Evolutionary conservation across 1,140 invertebrate species (phyloP), one percentile per base, ranked within the genome.

Genomic region (Phocides pigmalion): DNA sequence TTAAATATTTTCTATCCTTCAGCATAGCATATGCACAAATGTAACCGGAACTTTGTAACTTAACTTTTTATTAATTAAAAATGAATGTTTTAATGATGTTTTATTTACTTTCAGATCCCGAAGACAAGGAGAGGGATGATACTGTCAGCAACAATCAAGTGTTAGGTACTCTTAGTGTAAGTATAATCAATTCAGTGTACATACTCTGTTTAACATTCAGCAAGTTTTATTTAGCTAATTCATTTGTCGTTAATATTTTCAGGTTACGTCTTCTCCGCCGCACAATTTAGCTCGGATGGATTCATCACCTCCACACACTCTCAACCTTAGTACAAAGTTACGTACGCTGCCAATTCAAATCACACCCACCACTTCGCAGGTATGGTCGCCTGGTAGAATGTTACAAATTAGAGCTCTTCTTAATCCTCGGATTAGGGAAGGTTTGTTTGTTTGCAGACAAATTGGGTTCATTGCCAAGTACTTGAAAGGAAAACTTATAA

Each of bases 151-250:
- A 84, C 56, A 84, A 81, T 16, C 84, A 85, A 76, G 64, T 87
- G 58, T 66, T 88, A 77, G 84, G 88, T 74, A 84, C 86, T 66
- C 83, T 90, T 71, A 89, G 79, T 83, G 88, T 90, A 75, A 90
- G 87, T 88, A 63, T 39, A n/a, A 44, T 1, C 9, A 11, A 32
- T 32, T 32, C 5, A 22, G 28, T 32, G 2, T 32, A 32, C 28
- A 32, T 4, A 32, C n/a, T 32, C 8, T 32, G n/a, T n/a, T n/a
- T n/a, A n/a, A n/a, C n/a, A n/a, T n/a, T n/a, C n/a, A n/a, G n/a
- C n/a, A n/a, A n/a, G n/a, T 32, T 11, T 28, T 28, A 3, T 3
- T 28, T 32, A 0, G 4, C 1, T 4, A 56, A 54, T 9, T 22
- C 19, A 39, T 62, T 32, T 11, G 9, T 32, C 3, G 9, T 35